These are phyloP conservation scores for Prochilodus magdalenae DNA, from an alignment of 2,113 vertebrate genomes.

Conservation along the genomic window DNA sequence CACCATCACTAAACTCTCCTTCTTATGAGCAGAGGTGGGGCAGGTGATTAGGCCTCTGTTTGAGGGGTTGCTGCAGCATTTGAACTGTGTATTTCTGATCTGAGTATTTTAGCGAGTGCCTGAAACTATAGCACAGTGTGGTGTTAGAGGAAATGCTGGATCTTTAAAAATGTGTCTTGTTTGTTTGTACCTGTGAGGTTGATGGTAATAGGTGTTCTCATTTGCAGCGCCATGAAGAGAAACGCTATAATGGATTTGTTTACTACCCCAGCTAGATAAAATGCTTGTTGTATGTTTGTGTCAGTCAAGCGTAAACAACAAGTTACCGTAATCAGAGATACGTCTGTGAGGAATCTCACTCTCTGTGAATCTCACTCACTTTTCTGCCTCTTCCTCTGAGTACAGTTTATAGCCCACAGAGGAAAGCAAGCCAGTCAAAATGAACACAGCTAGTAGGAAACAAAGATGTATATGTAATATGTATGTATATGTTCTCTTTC, in stretches of 20 bases:
- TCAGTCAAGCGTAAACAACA: slow-evolving; percentile 36
- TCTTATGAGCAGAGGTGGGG: neutral
- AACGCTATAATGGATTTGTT: slow-evolving; percentile 52
- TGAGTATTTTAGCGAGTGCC: neutral
- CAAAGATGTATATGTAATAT: neutral
- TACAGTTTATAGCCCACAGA: neutral
- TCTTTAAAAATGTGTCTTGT: neutral
- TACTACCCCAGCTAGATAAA: slow-evolving; percentile 44
- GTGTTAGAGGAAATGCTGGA: neutral
- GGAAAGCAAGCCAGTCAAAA: neutral
- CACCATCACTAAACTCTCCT: neutral
- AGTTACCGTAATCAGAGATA: neutral
- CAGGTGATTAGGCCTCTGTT: neutral
- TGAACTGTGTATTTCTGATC: neutral
- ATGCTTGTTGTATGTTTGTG: slow-evolving; percentile 35
- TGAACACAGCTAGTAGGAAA: neutral
- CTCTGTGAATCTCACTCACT: neutral
- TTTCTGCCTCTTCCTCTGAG: too few species aligned
- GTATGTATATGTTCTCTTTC: too few species aligned
- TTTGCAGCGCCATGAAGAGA: slow-evolving; percentile 34
- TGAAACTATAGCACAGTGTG: neutral
- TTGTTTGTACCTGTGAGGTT: slow-evolving; percentile 6
- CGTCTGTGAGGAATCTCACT: neutral
- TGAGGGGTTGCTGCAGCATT: neutral
- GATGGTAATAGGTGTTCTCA: neutral